phyloP scores from a whole-genome alignment of 2,113 vertebrate species.

The Thunnus maccoyii region DNA sequence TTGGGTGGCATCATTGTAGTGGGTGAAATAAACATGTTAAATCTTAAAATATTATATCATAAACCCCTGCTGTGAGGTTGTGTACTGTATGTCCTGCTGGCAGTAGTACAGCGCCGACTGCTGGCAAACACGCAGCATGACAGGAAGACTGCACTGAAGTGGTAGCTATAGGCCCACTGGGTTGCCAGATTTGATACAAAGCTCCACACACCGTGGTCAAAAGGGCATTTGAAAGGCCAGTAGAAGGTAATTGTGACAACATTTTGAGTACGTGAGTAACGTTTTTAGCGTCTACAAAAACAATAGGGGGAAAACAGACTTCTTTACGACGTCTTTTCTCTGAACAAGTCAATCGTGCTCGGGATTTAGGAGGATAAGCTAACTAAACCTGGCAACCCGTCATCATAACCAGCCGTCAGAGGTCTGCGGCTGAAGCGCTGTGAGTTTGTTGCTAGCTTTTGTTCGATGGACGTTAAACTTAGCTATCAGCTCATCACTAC shows the following conservation, averaged over 20 bases:
- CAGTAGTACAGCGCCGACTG: slow-evolving; percentile 33
- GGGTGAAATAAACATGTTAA: neutral
- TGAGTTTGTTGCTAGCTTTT: slow-evolving; percentile 69
- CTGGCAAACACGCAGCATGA: slow-evolving; percentile 23
- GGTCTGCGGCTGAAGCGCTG: slow-evolving; percentile 63
- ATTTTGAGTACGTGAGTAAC: fast-evolving
- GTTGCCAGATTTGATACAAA: slow-evolving; percentile 66
- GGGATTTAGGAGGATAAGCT: neutral
- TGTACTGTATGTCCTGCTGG: neutral
- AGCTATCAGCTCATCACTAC: neutral
- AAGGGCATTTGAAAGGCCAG: fast-evolving
- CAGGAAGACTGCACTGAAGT: neutral
- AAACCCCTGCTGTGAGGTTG: neutral
- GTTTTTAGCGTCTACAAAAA: fast-evolving
- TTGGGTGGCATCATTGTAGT: neutral
- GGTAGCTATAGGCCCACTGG: slow-evolving; percentile 8
- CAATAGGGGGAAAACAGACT: fast-evolving
- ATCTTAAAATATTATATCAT: neutral
- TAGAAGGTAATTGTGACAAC: neutral
- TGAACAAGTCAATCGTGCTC: neutral
- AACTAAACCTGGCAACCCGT: slow-evolving; percentile 50
- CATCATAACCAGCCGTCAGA: slow-evolving; percentile 63
- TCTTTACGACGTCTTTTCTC: fast-evolving
- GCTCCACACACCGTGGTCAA: fast-evolving
- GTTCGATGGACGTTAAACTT: slow-evolving; percentile 36